phyloP scores from a whole-genome alignment of 1,140 invertebrate species.

The Spodoptera frugiperda region DNA sequence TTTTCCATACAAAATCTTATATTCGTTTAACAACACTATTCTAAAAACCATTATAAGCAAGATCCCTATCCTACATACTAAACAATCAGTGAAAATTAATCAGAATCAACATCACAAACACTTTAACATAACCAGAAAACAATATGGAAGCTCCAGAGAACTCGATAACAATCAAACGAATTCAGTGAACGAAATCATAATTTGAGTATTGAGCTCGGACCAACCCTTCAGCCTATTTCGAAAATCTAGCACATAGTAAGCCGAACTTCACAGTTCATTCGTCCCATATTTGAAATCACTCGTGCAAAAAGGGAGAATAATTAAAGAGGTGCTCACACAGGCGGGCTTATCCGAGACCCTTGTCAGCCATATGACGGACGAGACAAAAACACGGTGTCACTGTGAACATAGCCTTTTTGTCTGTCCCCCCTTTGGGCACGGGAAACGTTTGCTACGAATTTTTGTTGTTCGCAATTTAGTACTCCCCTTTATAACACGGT shows the following conservation, averaged over 20 bases:
- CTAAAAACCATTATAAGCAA: too few species aligned
- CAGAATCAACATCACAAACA: too few species aligned
- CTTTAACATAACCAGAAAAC: too few species aligned
- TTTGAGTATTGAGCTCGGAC: background rate
- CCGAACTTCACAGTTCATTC: conserved; percentile 44
- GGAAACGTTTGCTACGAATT: conserved; percentile 48
- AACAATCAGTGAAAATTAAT: too few species aligned
- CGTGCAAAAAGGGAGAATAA: conserved; percentile 60
- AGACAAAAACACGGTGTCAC: conserved; percentile 61
- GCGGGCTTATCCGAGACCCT: conserved; percentile 58
- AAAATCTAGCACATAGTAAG: background rate
- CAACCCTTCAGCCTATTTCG: background rate
- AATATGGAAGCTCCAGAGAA: too few species aligned
- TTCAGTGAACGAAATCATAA: background rate
- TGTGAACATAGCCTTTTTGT: conserved; percentile 59
- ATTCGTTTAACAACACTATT: too few species aligned
- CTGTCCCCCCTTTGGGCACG: conserved; percentile 52
- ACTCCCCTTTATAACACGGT: conserved; percentile 45
- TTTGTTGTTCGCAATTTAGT: conserved; percentile 58
- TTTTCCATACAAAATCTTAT: too few species aligned
- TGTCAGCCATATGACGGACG: conserved; percentile 59
- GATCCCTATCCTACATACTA: too few species aligned
- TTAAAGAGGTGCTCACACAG: conserved; percentile 59
- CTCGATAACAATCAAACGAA: too few species aligned
- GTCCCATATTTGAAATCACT: conserved; percentile 51